Evolutionary conservation across 2,888 invertebrate species (phyloP), one percentile per base, ranked within the genome.

Genomic region (Laspeyria flexula): DNA sequence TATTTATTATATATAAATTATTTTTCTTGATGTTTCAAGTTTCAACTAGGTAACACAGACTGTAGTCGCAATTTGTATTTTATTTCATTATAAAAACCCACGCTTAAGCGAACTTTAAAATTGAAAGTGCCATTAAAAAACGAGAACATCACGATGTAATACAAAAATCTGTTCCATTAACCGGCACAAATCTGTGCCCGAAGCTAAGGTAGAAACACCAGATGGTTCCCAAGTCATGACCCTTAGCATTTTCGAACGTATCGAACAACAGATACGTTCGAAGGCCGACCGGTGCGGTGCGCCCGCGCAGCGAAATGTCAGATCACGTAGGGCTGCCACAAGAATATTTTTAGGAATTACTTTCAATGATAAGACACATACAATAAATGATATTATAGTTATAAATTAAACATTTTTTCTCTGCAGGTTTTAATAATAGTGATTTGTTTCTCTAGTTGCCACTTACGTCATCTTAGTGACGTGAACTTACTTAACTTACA

Each of bases 281-380:
- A 77, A 75, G 77, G 77, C 60, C 75, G 67, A 49, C 66, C 63
- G 63, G 64, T 62, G 60, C 63, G 63, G 64, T 62, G 60, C 60
- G 64, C 63, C 51, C 59, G 71, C 67, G 69, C 69, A 44, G 55
- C 46, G 31, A 72, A 77, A 75, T 75, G 73, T 70, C 76, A 75
- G 61, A 33, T 27, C 30, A 43, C 53, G 59, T 53, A 69, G 71
- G 68, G 71, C 41, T 69, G 71, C 30, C 55, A 23, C 54, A 43
- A 47, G 30, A 25, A 0, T 15, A 29, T 43, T 34, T 29, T 31
- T 25, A 25, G 25, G 7, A 4, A 25, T 18, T 25, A 25, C 9
- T 25, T 25, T 25, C 7, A 25, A 7, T 25, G 4, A 25, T 25
- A 25, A 25, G 25, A 7, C 9, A n/a, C 25, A 25, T 25, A 25